These are phyloP conservation scores for Trachymyrmex septentrionalis DNA, from an alignment of 1,140 invertebrate genomes.

Conservation along the genomic window DNA sequence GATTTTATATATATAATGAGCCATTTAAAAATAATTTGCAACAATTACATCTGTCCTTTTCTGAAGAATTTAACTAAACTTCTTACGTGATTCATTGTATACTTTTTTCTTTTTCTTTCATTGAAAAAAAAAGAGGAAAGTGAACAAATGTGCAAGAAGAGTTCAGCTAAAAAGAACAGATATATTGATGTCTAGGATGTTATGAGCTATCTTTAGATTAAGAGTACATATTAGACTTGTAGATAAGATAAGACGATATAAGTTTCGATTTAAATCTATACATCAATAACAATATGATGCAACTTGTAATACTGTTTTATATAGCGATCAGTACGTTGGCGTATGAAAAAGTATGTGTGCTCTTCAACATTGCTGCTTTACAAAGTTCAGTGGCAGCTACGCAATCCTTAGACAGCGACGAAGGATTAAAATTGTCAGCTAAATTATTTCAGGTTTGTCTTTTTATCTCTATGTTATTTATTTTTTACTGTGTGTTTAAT, in stretches of 20 bases:
- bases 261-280: slow-evolving; percentile 23
- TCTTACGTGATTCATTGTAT: no score
- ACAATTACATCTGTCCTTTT: no score
- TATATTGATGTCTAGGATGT: not conserved
- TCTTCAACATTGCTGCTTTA: slow-evolving; percentile 99
- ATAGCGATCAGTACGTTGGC: slow-evolving; percentile 93
- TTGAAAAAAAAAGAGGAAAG: no score
- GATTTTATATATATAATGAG: not conserved
- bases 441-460: slow-evolving; percentile 94
- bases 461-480: not conserved
- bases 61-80: no score
- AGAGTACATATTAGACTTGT: not conserved
- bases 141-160: no score
- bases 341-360: slow-evolving; percentile 97
- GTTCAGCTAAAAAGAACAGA: not conserved
- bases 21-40: not conserved
- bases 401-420: slow-evolving; percentile 96
- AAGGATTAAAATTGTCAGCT: slow-evolving; percentile 96
- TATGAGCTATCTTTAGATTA: slow-evolving; percentile 13
- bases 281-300: slow-evolving; percentile 31
- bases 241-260: slow-evolving; percentile 29
- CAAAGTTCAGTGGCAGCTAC: slow-evolving; percentile 95
- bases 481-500: slow-evolving; percentile 35
- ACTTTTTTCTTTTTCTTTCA: no score
- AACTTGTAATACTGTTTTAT: slow-evolving; percentile 74